Percentiles rank a stretch among this genome's conserved stretches.
phyloP scores from a whole-genome alignment of 2,888 invertebrate species.

The Drosophila seclusa region DNA sequence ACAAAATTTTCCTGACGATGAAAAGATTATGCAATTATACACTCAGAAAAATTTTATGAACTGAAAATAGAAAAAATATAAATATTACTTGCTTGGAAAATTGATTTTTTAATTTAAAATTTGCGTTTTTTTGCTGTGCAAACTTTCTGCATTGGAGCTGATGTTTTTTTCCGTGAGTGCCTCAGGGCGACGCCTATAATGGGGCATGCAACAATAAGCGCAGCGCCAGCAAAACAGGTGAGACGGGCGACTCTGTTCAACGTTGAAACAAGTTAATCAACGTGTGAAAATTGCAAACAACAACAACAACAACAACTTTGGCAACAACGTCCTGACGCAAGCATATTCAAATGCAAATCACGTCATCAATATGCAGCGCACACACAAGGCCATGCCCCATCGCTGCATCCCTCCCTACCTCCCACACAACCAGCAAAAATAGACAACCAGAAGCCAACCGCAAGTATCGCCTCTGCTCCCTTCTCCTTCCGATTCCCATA shows the following conservation, averaged over 20 bases:
- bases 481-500: slow-evolving; percentile 27
- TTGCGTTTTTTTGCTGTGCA: background rate
- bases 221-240: slow-evolving; percentile 25
- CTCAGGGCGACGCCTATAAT: slow-evolving; percentile 46
- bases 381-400: slow-evolving; percentile 16
- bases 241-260: slow-evolving; percentile 34
- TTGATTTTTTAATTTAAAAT: background rate
- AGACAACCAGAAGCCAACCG: slow-evolving; percentile 4
- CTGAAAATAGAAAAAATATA: background rate
- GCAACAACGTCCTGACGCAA: slow-evolving; percentile 45
- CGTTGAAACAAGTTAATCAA: slow-evolving; percentile 78
- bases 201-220: slow-evolving; percentile 43
- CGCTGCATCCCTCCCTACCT: background rate
- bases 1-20: slow-evolving; percentile 30
- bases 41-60: background rate
- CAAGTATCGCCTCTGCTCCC: slow-evolving; percentile 17
- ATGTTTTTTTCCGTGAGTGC: background rate
- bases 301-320: slow-evolving; percentile 31
- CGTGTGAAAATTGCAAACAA: slow-evolving; percentile 72
- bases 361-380: slow-evolving; percentile 78
- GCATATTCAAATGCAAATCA: slow-evolving; percentile 82
- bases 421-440: slow-evolving; percentile 2
- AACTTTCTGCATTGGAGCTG: background rate
- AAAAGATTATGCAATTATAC: background rate
- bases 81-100: background rate